Base-by-base conservation (phyloP, 2,797 vertebrate species). In the Silurus aristotelis region DNA sequence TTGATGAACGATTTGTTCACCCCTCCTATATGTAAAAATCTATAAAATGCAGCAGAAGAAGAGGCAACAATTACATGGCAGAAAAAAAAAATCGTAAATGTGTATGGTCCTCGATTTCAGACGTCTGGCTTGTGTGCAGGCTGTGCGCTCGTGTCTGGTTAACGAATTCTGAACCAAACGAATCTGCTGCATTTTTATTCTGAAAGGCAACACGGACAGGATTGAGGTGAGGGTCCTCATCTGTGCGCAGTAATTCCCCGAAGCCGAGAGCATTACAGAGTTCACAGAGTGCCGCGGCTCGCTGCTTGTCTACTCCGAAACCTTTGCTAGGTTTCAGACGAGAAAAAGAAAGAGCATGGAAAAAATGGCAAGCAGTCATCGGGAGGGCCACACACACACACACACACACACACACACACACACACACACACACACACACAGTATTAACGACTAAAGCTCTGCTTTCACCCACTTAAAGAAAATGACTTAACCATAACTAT, bases 161-260 rank as follows among this genome's bases (percentile, higher is more conserved):
- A 73, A 46, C 60, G 78, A 87, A 87, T 88, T 82, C 84, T 55
- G 46, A 58, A 43, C 75, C 25, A 71, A 83, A 31, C 64, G 66
- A 68, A 56, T 64, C 79, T 71, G 77, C 68, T 52, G 81, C 66
- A 67, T 88, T 90, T 88, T 82, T 85, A 85, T 88, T 88, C 83
- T 68, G 46, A 85, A 87, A 87, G 86, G 84, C 88, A 89, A 89
- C 79, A 82, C 88, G 84, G 76, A 88, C 76, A 89, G 87, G 87
- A 88, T 88, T 83, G 80, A 88, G 87, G 89, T 87, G 85, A 89
- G 85, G 85, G 87, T 68, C 80, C 84, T 89, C 85, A 87, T 83
- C 83, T 81, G 79, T 58, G 75, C 20, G 46, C 81, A 72, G 86
- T 86, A 86, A 87, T 88, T 89, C 89, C 89, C 89, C 56, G 60